Evolutionary conservation across 2,113 vertebrate species (phyloP).

Genomic region (Protomyctophum bolini): DNA sequence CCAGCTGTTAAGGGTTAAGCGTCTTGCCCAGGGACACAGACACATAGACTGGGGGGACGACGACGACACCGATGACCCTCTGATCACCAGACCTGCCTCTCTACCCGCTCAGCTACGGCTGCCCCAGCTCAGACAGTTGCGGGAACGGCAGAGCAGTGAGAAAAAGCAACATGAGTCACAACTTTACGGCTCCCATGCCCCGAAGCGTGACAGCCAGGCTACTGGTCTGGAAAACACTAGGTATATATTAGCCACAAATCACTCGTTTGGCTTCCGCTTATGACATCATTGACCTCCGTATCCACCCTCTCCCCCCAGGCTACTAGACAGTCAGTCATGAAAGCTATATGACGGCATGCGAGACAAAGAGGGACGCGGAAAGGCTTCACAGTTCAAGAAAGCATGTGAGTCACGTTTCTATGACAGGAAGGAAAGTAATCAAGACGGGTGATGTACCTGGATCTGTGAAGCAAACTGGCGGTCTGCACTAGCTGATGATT

Average conservation of each 20-base stretch:
- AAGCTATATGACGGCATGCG: background rate
- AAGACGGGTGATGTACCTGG: slow-evolving; percentile 16
- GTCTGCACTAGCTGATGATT: slow-evolving; percentile 5
- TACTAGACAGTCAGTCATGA: background rate
- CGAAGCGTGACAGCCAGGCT: slow-evolving; percentile 1
- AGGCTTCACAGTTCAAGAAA: background rate
- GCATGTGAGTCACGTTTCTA: slow-evolving; percentile 8
- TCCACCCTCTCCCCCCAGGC: slow-evolving; percentile 11
- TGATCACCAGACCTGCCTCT: too few relatives aligned
- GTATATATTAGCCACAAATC: slow-evolving; percentile 44
- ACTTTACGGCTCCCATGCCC: slow-evolving; percentile 41
- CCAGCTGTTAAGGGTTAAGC: too few relatives aligned
- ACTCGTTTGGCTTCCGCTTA: slow-evolving; percentile 16
- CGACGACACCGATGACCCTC: too few relatives aligned
- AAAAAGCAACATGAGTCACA: slow-evolving; percentile 22
- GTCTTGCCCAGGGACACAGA: too few relatives aligned
- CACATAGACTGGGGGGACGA: too few relatives aligned
- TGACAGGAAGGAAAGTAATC: slow-evolving; percentile 16
- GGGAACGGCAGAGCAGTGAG: background rate
- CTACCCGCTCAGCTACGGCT: too few relatives aligned
- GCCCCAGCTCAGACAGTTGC: too few relatives aligned
- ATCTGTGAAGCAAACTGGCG: slow-evolving; percentile 32
- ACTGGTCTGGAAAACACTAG: slow-evolving; percentile 12
- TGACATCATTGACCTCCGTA: slow-evolving; percentile 9
- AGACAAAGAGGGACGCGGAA: background rate